phyloP scores from a whole-genome alignment of 37 sponge, comb jelly and placozoan species.

The Theonella swinhoei region DNA sequence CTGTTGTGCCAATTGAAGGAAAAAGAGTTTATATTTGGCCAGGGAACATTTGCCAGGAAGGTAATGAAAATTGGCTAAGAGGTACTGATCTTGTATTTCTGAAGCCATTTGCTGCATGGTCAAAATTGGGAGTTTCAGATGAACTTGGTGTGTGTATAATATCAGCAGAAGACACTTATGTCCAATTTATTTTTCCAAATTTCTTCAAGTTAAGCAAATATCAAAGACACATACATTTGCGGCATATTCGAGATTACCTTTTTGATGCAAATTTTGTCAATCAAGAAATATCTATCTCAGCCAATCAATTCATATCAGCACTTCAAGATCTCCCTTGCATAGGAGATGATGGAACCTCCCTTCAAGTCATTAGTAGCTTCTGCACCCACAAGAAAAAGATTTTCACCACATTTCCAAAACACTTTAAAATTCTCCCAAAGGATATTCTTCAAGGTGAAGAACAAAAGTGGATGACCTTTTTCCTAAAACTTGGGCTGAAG shows the following conservation, averaged over 20 bases:
- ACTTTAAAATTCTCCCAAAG: constrained; percentile 20
- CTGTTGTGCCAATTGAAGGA: constrained; percentile 1
- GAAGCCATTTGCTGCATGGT: constrained; percentile 30
- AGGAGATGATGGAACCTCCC: constrained; percentile 2
- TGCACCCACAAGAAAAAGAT: constrained; percentile 21
- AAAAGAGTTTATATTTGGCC: constrained; percentile 45
- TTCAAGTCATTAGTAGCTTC: constrained; percentile 22
- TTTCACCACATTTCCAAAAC: constrained; percentile 29
- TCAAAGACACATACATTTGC: constrained; percentile 38
- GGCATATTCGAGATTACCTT: constrained; percentile 44
- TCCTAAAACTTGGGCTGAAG: constrained; percentile 22
- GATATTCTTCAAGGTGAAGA: constrained; percentile 8
- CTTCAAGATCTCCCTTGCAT: constrained; percentile 27
- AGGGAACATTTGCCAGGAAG: background rate
- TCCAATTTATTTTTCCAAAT: constrained; percentile 36
- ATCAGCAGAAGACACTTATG: constrained; percentile 22
- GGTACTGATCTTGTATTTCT: constrained; percentile 33
- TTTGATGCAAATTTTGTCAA: background rate
- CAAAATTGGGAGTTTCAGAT: background rate
- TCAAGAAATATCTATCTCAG: background rate
- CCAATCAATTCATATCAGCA: background rate
- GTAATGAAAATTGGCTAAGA: constrained; percentile 27
- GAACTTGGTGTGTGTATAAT: constrained; percentile 12
- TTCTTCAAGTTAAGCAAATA: constrained; percentile 37
- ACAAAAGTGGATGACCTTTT: constrained; percentile 50